Evolutionary conservation across 2,797 vertebrate genomes (phyloP).

Genomic region (Sebastes trivittatus): DNA sequence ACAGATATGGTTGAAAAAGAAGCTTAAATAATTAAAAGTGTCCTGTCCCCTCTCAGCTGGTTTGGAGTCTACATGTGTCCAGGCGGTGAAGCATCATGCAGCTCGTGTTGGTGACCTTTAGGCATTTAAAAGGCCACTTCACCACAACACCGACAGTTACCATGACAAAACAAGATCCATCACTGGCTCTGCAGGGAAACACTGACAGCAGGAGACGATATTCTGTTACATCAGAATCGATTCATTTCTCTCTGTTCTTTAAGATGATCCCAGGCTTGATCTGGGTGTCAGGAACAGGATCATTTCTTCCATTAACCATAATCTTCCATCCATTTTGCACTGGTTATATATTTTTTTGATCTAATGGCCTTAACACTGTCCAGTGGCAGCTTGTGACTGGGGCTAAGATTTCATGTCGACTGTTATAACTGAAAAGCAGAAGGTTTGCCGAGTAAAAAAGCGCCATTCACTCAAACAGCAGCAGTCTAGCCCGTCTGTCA

Average conservation of each 20-base stretch:
- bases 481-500: not conserved
- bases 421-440: not conserved
- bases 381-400: not conserved
- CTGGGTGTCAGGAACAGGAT: not conserved
- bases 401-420: not conserved
- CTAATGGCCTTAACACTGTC: not conserved
- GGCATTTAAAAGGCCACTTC: conserved; percentile 46
- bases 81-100: conserved; percentile 30
- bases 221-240: not conserved
- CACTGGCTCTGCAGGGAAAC: conserved; percentile 1
- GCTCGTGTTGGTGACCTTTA: conserved; percentile 55
- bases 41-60: conserved; percentile 13
- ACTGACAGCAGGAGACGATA: conserved; percentile 15
- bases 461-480: not conserved
- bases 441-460: not conserved
- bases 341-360: not conserved
- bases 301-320: not conserved
- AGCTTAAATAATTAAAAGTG: not conserved
- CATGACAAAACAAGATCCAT: conserved; percentile 44
- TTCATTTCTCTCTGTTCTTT: not conserved
- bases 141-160: conserved; percentile 35
- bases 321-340: not conserved
- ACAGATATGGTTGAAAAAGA: not conserved
- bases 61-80: conserved; percentile 22
- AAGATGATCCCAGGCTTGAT: not conserved